These are phyloP conservation scores for Philhelius pedissequus DNA, from an alignment of 2,888 invertebrate genomes.

Conservation along the genomic window DNA sequence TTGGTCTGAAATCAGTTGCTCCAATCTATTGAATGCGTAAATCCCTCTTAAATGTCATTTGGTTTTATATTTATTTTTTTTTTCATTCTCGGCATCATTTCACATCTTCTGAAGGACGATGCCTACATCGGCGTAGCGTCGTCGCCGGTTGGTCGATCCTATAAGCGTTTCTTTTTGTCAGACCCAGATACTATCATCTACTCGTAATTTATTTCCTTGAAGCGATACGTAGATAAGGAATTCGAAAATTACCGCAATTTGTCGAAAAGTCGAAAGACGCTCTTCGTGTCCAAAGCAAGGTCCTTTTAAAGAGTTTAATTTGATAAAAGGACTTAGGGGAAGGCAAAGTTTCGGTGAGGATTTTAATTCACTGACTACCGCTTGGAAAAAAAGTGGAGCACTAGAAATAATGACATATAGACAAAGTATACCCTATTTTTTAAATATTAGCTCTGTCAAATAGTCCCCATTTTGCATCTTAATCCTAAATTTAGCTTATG, in stretches of 20 bases:
- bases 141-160: too few relatives aligned
- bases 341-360: neutral
- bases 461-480: neutral
- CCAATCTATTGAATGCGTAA: conserved; percentile 45
- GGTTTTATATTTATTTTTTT: conserved; percentile 46
- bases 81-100: conserved; percentile 14
- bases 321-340: neutral
- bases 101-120: neutral
- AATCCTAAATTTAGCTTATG: conserved; percentile 49
- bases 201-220: conserved; percentile 13
- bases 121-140: too few relatives aligned
- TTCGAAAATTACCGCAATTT: conserved; percentile 44
- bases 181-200: conserved; percentile 19
- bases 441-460: conserved; percentile 49
- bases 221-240: conserved; percentile 26
- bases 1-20: conserved; percentile 37
- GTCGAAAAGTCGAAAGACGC: conserved; percentile 4
- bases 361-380: conserved; percentile 48
- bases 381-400: conserved; percentile 22
- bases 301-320: conserved; percentile 25
- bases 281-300: neutral
- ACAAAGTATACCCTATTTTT: conserved; percentile 21
- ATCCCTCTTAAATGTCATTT: conserved; percentile 60
- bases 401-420: conserved; percentile 35
- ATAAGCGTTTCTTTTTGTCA: conserved; percentile 14